Base-by-base conservation (phyloP, 2,113 vertebrate genomes). In the Rhinogobius similis region DNA sequence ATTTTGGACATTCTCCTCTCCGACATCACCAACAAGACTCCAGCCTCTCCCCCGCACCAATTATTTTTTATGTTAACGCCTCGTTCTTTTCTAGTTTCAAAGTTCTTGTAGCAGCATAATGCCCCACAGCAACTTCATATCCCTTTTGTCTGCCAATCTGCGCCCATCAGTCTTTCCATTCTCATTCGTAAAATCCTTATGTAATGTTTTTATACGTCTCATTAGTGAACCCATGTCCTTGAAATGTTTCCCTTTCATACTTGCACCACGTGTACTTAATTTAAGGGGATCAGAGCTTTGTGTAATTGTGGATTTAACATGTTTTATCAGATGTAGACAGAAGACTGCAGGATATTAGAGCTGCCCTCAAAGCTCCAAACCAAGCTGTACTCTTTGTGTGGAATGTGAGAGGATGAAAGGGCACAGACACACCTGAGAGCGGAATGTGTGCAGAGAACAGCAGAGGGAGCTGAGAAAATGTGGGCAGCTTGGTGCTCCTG, bases 261-360 rank as follows among this genome's bases (percentile, higher is more conserved):
- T 21, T n/a, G n/a, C n/a, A 10, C 48, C 48, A 23, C n/a, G 3
- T 52, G 48, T 23, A n/a, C 20, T 52, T 52, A 2, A 52, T 52
- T 10, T 21, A 52, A 1, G 48, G n/a, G n/a, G 20, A 52, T 21
- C 7, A 21, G 3, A 21, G 48, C 3, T 5, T 50, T 10, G 9
- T 23, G 48, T 52, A 23, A 52, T 52, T 52, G 20, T 21, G 48
- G n/a, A n/a, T 5, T 10, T 52, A n/a, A 50, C 5, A 10, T 52
- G 48, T 52, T 52, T 52, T 52, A 52, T 52, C 48, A 52, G 48
- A 52, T 52, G n/a, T 20, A 52, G 48, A 52, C 48, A 21, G 48
- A 23, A 52, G 20, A 52, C 2, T 2, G 48, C 8, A 21, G 48
- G 48, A 52, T 52, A 52, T 23, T n/a, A 52, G 48, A n/a, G 18